phyloP scores from a whole-genome alignment of 2,888 invertebrate species.

The Agonopterix alstromeriana region DNA sequence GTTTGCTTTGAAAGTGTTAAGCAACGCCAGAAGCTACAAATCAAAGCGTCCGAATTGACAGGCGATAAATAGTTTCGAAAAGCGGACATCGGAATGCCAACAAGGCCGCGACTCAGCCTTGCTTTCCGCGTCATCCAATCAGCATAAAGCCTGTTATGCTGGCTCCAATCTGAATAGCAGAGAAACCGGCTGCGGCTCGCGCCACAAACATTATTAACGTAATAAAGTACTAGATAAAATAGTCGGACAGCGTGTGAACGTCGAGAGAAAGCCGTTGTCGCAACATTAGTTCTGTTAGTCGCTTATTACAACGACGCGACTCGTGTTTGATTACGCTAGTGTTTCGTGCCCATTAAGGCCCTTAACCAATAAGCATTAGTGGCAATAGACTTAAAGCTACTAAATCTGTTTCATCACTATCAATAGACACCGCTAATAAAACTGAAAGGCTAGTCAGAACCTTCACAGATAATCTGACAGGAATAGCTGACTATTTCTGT shows the following conservation, averaged over 20 bases:
- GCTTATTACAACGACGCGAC: conserved; percentile 47
- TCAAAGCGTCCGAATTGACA: conserved; percentile 45
- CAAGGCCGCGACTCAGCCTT: conserved; percentile 69
- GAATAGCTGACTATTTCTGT: conserved; percentile 42
- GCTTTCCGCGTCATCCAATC: conserved; percentile 70
- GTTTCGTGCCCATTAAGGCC: conserved; percentile 18
- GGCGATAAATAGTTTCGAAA: conserved; percentile 51
- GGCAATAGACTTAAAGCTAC: conserved; percentile 30
- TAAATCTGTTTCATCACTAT: conserved; percentile 19
- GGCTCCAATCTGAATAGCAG: conserved; percentile 53
- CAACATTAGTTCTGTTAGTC: conserved; percentile 45
- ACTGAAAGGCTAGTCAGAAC: conserved; percentile 19
- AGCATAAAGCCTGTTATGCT: conserved; percentile 54
- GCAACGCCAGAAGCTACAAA: conserved; percentile 23
- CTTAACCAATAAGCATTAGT: not conserved
- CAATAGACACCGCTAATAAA: conserved; percentile 17
- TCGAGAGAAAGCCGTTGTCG: conserved; percentile 66
- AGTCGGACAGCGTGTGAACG: conserved; percentile 73
- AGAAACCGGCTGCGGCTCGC: conserved; percentile 65
- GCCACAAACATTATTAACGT: conserved; percentile 68
- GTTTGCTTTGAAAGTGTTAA: not conserved
- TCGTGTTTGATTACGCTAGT: conserved; percentile 39
- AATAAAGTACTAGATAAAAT: conserved; percentile 72
- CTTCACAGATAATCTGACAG: conserved; percentile 31
- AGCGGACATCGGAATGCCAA: conserved; percentile 57